A percentile compares a stretch with the other conserved stretches of the same genome.
Evolutionary conservation across 2,888 invertebrate species (phyloP).

Genomic region (Geophilus truncorum): DNA sequence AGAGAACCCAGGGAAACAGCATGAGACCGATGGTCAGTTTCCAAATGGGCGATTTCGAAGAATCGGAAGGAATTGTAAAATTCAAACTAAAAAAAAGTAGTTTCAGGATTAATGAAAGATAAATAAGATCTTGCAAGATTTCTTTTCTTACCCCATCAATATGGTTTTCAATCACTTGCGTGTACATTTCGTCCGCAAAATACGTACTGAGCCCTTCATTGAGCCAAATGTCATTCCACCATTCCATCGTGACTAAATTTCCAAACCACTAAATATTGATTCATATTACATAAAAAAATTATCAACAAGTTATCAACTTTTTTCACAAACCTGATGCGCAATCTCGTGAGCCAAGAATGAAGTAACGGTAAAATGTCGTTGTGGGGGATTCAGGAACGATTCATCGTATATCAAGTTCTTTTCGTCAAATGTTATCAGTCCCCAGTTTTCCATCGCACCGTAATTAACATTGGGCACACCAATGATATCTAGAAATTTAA

Average conservation of each 20-base stretch:
- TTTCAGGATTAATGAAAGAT: not conserved
- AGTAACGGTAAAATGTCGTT: conserved; percentile 63
- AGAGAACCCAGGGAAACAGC: not conserved
- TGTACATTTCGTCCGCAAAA: conserved; percentile 59
- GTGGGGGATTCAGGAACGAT: conserved; percentile 57
- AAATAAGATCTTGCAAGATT: no score
- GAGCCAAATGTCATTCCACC: conserved; percentile 66
- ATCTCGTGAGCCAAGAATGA: conserved; percentile 64
- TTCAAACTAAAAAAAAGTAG: not conserved
- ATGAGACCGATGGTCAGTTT: not conserved
- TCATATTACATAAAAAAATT: not conserved
- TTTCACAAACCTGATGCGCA: conserved; percentile 63
- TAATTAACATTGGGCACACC: conserved; percentile 65
- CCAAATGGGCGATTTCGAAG: not conserved
- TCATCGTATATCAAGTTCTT: conserved; percentile 61
- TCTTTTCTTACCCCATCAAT: not conserved
- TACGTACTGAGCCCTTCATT: conserved; percentile 74
- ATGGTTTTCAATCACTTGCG: conserved; percentile 40
- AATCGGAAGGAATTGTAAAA: not conserved
- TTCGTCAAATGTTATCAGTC: conserved; percentile 68
- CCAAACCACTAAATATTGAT: conserved; percentile 60
- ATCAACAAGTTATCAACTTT: not conserved
- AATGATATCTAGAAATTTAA: conserved; percentile 67
- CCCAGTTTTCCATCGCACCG: conserved; percentile 75
- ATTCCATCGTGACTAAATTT: conserved; percentile 61